These are phyloP conservation scores for Cyphomyrmex costatus DNA, from an alignment of 1,140 invertebrate genomes.

Conservation along the genomic window DNA sequence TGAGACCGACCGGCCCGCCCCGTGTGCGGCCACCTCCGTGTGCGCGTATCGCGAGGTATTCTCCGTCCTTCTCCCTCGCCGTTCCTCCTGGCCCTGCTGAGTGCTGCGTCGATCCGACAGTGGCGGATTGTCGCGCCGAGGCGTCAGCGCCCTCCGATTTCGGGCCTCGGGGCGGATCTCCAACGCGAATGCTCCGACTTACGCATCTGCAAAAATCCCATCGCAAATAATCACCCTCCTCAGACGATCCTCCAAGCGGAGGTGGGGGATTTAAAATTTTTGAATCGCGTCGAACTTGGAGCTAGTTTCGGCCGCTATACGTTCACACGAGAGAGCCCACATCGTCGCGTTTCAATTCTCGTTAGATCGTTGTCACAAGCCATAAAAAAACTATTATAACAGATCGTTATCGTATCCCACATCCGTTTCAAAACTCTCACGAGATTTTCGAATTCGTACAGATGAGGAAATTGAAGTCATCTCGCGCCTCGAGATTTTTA, in stretches of 20 bases:
- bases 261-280: neutral
- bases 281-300: neutral
- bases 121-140: conserved; percentile 10
- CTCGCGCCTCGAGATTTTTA: neutral
- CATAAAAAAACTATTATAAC: neutral
- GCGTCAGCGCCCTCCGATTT: neutral
- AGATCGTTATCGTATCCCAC: no score
- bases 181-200: neutral
- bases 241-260: neutral
- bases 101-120: conserved; percentile 24
- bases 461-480: neutral
- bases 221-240: neutral
- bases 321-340: neutral
- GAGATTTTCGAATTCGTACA: neutral
- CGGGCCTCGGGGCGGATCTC: neutral
- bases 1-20: conserved; percentile 70
- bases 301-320: neutral
- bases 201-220: neutral
- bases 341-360: neutral
- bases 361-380: neutral
- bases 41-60: conserved; percentile 34
- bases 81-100: conserved; percentile 23
- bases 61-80: conserved; percentile 60
- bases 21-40: conserved; percentile 64
- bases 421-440: neutral